Base-by-base conservation (phyloP, 2,113 vertebrate genomes). In the Kryptolebias marmoratus region DNA sequence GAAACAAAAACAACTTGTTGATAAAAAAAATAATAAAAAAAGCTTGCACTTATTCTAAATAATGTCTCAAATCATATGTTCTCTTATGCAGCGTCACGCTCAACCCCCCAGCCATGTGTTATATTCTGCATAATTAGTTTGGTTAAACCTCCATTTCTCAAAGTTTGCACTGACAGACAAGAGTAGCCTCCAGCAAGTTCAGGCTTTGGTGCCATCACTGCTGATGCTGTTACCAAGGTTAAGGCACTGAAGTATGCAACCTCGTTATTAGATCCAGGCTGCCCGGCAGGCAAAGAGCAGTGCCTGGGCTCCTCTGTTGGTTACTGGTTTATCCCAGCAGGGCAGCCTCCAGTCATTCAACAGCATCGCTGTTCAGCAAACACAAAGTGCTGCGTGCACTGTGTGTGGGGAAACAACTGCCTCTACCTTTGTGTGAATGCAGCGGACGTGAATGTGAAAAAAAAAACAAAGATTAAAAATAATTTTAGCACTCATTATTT, bases 181-280 rank as follows among this genome's bases (percentile, higher is more conserved):
- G 14, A 22, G 6, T 32, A 22, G 75, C 69, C 53, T 6, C 30
- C 44, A 69, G 76, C 59, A 55, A 47, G 42, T 70, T 53, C 31
- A 42, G 10, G 54, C 57, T 76, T 53, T 36, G 52, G 54, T 70
- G 44, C 32, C 54, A 49, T 58, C 70, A 68, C 81, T 73, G 78
- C 78, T 67, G 71, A 80, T 66, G 55, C 65, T 70, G 76, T 85
- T 78, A 74, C 82, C 75, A 64, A 73, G 83, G 71, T 59, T 88
- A 50, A 87, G 32, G 71, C 67, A 64, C 49, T 86, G 64, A 84
- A 84, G 73, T 79, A 65, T 75, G 75, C 70, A 81, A 32, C 74
- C 58, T 74, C 71, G 65, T 83, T 88, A 81, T 89, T 77, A 82
- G 73, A 83, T 81, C 62, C n/a, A 64, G 71, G 68, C 86, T 64